Evolutionary conservation across 2,888 invertebrate genomes (phyloP), one percentile per base, ranked within the genome.

Genomic region (Drosophila kuntzei): DNA sequence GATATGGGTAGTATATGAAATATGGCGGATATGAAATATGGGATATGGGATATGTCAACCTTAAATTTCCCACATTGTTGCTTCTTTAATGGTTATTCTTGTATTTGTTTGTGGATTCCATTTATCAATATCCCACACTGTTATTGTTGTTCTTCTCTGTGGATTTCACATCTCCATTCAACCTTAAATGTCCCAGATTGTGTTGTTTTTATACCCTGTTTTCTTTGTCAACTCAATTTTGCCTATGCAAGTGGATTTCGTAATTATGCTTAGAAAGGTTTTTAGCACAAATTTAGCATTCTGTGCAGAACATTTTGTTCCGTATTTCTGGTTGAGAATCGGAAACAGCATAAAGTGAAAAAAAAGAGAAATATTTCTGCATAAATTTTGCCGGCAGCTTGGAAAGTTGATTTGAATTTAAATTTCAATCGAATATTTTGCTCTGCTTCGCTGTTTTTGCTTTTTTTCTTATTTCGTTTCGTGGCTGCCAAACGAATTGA

Each of bases 331-430:
- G 44, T 22, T 11, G 11, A 27, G 61, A 46, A 72, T 34, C 41
- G 44, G 46, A 7, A 44, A 55, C 18, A 57, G 27, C 12, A 29
- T 39, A 2, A 14, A 20, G 3, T 14, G 18, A 11, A 55, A 1
- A 36, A 44, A 37, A 37, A 29, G n/a, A 37, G 32, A 67, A 77
- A 72, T 72, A 77, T 71, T 57, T 71, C 43, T 77, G 83, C 86
- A 83, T 83, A 83, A 87, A 83, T 87, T 87, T 83, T 87, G 58
- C 59, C 57, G 60, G 57, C 81, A 65, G 70, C 81, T 81, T 72
- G 67, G 66, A 69, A 73, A 75, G 86, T 80, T 86, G 80, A 87
- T 87, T 83, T 83, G 86, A 87, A 85, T 83, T 82, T 75, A 64
- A 83, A 79, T 76, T 76, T 73, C 74, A 67, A 83, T 75, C 69